Percentiles rank a stretch among this genome's conserved stretches.
These are phyloP conservation scores for Tauraco hartlaubi DNA, from an alignment of 2,797 vertebrate species.

Conservation along the genomic window DNA sequence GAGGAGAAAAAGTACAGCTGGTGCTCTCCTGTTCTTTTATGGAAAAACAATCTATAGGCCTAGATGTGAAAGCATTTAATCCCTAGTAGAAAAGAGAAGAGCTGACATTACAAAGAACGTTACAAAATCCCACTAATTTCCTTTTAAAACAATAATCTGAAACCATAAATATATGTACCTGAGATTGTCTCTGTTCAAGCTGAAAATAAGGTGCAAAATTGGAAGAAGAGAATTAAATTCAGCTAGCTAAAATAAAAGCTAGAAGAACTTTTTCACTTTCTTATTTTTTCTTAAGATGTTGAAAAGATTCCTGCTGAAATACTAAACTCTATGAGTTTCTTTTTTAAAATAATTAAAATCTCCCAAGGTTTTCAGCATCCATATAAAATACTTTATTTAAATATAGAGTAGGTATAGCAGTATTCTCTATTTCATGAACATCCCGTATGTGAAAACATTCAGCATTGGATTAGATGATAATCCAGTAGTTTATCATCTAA, in stretches of 20 bases:
- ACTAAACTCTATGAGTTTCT: fast-evolving
- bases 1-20: background rate
- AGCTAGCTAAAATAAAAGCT: background rate
- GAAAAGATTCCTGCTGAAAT: background rate
- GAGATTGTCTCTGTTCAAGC: background rate
- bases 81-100: background rate
- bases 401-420: background rate
- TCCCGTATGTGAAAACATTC: background rate
- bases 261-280: background rate
- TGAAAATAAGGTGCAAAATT: background rate
- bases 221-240: background rate
- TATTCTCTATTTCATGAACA: background rate
- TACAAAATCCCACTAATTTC: background rate
- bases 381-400: background rate
- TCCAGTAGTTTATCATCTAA: background rate
- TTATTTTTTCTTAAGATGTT: background rate
- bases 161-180: background rate
- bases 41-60: background rate
- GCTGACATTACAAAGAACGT: background rate
- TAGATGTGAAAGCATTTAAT: background rate
- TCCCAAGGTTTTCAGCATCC: background rate
- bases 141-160: background rate
- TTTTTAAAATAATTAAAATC: background rate
- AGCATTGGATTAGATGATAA: background rate
- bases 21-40: background rate